Base-by-base conservation (phyloP, 2,797 vertebrate species). In the Eleutherodactylus coqui region DNA sequence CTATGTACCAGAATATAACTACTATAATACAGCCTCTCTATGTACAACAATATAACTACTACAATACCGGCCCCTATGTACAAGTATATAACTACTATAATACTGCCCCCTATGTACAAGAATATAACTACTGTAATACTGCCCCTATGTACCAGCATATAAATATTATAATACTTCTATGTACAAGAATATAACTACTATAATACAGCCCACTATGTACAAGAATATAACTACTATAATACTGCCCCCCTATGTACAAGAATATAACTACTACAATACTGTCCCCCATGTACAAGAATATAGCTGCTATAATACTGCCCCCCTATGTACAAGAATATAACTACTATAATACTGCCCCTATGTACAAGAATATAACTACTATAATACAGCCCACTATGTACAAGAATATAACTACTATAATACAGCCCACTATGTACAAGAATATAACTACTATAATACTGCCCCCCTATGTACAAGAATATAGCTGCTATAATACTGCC, bases 351-450 rank as follows among this genome's bases (percentile, higher is more conserved):
- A 36, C 64, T 67, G 32, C 16, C 34, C 64, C 60, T 32, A 64
- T 64, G 5, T 64, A 64, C 60, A 64, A 32, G 60, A 64, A 64
- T 64, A 64, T 64, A 64, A 64, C 60, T 64, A 64, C 60, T 32
- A 64, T 32, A 64, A 64, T 64, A 64, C 60, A 32, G 60, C 60
- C 7, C 29, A n/a, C 60, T 64, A 64, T 64, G 14, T 64, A 64
- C 27, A 64, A 32, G 60, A 64, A 64, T 64, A 64, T 32, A 64
- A 32, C 60, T 32, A 32, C 29, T 64, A 32, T 64, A 64, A 64
- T 64, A 64, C 21, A 7, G 21, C 13, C 60, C 4, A 13, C n/a
- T 17, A 32, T 64, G 4, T 64, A 64, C 27, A 32, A 29, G 27
- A 62, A 27, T 62, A 62, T 27, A 62, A 62, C 27, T 62, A 62